Conservation (phyloP, 2,113 vertebrate species). For the Cervus canadensis region DNA sequence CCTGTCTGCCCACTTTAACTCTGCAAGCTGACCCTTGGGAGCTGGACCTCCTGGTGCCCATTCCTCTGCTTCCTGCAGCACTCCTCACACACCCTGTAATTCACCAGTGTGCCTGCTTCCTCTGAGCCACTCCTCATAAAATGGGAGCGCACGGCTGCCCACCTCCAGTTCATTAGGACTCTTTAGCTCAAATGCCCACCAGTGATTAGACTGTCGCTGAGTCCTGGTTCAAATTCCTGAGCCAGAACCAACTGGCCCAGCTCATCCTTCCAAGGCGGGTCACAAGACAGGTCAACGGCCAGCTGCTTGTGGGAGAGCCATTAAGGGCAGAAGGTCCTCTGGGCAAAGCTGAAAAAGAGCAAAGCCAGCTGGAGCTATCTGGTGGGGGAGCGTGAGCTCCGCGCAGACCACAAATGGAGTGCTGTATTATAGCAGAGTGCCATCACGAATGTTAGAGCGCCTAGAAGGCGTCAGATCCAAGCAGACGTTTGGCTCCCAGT, state of each 20-base stretch:
- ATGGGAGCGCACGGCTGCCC: not conserved
- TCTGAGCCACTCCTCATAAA: not conserved
- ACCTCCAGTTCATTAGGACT: not conserved
- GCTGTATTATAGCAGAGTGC: rapidly evolving
- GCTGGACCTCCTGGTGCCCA: not conserved
- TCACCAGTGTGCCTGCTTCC: not conserved
- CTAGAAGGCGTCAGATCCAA: rapidly evolving
- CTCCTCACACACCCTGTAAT: not conserved
- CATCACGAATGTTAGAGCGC: rapidly evolving
- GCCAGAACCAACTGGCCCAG: not conserved
- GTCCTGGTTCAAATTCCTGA: not conserved
- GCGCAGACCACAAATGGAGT: rapidly evolving
- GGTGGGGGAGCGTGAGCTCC: not conserved
- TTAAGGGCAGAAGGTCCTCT: not conserved
- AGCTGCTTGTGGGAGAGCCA: not conserved
- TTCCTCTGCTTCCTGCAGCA: not conserved
- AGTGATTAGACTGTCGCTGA: not conserved
- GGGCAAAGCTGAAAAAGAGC: not conserved
- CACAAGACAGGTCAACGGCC: not conserved
- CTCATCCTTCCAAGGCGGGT: not conserved
- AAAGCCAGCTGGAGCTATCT: not conserved
- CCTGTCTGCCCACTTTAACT: rapidly evolving
- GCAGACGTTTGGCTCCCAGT: rapidly evolving
- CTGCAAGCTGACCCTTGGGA: not conserved
- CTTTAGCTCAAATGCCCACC: not conserved